A percentile compares a stretch with the other conserved stretches of the same genome.
These are phyloP conservation scores for Yponomeuta malinellus DNA, from an alignment of 2,888 invertebrate species.

Conservation along the genomic window DNA sequence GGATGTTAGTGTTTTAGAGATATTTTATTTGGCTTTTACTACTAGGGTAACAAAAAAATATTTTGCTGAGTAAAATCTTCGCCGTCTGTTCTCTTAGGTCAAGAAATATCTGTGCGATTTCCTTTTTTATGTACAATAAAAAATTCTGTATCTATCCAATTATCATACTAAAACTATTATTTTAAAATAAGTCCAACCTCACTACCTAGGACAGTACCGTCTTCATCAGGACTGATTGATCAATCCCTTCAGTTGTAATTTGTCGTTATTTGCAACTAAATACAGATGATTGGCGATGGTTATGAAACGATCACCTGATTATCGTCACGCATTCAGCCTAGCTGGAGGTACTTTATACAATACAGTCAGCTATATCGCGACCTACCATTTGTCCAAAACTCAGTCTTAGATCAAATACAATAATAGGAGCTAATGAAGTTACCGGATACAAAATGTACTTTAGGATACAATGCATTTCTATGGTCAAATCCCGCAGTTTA, in stretches of 20 bases:
- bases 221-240: neutral
- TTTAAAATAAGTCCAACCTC: neutral
- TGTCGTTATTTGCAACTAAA: neutral
- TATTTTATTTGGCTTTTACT: no score
- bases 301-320: neutral
- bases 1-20: no score
- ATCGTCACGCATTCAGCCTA: neutral
- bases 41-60: no score
- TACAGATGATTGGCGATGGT: neutral
- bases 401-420: neutral
- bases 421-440: neutral
- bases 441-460: no score
- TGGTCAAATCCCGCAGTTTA: no score
- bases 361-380: neutral
- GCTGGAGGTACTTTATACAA: neutral
- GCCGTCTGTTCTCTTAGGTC: no score
- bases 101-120: no score
- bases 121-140: no score
- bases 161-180: no score
- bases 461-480: no score
- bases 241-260: neutral
- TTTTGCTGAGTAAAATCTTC: no score
- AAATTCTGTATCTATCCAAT: no score
- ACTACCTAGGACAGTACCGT: neutral
- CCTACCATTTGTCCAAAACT: neutral